Evolutionary conservation across 2,888 invertebrate species (phyloP), one percentile per base, ranked within the genome.

Genomic region (Mythimna loreyi): DNA sequence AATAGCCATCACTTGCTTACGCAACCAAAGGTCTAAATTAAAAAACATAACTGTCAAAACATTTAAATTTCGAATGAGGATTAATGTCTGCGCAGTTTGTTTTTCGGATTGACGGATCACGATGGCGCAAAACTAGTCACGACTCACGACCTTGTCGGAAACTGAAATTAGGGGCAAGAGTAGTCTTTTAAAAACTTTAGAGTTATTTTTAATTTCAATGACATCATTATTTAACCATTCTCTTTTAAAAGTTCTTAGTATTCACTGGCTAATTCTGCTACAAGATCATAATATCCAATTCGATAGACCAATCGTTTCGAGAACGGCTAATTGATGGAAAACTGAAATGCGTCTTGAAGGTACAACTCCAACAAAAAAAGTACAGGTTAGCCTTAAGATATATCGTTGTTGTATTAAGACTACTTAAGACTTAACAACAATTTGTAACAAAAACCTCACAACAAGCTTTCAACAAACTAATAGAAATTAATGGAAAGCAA

Each of bases 41-140:
- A 71, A 66, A 66, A 70, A 45, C 23, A 40, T 74, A 66, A 63
- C 62, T 68, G 67, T 76, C 67, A 56, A 58, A 66, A 43, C 60
- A 52, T 58, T 75, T 52, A 63, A 66, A 63, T 62, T 68, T 64
- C 28, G 57, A 78, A 78, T 72, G 52, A 74, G 66, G 25, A 70
- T 63, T 72, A 63, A 73, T 58, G 74, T 72, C 47, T 28, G 61
- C 52, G 28, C 52, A 60, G 69, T 78, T 78, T 66, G 69, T 61
- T 77, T 77, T 67, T 71, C 11, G 49, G 64, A 78, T 50, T 79
- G 69, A 83, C 71, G 45, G 59, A 69, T 74, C 71, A 78, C 77
- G 81, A 67, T 66, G 28, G 59, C 56, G 45, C 13, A 28, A 75
- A 65, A 62, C 68, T 55, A 49, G 69, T 72, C 83, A 72, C 80